phyloP scores from a whole-genome alignment of 2,797 vertebrate species.

The Thaleichthys pacificus region DNA sequence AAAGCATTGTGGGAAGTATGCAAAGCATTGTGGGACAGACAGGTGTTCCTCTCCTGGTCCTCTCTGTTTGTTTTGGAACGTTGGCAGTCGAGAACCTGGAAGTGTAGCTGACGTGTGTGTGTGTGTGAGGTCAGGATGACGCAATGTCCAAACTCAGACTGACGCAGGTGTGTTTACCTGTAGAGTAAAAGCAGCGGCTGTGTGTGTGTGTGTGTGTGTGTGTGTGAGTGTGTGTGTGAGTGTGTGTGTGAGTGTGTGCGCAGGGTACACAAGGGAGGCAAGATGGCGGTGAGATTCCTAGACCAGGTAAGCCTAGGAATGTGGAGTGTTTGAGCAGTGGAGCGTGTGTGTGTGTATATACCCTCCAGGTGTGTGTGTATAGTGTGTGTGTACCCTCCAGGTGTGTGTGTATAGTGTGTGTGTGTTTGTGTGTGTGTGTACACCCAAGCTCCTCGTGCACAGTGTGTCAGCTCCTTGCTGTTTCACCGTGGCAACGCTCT shows the following conservation, averaged over 20 bases:
- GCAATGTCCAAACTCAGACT: background rate
- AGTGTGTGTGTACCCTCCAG: too few species aligned
- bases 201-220: too few species aligned
- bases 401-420: too few species aligned
- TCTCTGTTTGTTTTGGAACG: slow-evolving; percentile 5
- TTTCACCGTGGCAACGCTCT: too few species aligned
- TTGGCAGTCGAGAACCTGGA: slow-evolving; percentile 4
- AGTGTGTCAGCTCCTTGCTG: too few species aligned
- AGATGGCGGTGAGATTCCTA: slow-evolving; percentile 57
- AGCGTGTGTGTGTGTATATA: too few species aligned
- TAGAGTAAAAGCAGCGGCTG: background rate
- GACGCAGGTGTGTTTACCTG: background rate
- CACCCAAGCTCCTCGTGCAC: too few species aligned
- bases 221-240: too few species aligned
- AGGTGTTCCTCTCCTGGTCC: slow-evolving; percentile 16
- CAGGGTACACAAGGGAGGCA: slow-evolving; percentile 9
- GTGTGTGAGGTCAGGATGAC: background rate
- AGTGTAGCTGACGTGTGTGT: background rate
- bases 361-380: too few species aligned
- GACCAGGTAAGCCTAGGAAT: slow-evolving; percentile 45
- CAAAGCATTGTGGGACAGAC: background rate
- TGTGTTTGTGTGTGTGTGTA: too few species aligned
- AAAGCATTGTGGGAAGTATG: slow-evolving; percentile 8
- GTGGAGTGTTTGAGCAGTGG: background rate
- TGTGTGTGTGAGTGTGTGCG: too few species aligned